Percentiles rank a stretch among this genome's conserved stretches.
Evolutionary conservation across 2,888 invertebrate genomes (phyloP).

Genomic region (Oligia fasciuncula): DNA sequence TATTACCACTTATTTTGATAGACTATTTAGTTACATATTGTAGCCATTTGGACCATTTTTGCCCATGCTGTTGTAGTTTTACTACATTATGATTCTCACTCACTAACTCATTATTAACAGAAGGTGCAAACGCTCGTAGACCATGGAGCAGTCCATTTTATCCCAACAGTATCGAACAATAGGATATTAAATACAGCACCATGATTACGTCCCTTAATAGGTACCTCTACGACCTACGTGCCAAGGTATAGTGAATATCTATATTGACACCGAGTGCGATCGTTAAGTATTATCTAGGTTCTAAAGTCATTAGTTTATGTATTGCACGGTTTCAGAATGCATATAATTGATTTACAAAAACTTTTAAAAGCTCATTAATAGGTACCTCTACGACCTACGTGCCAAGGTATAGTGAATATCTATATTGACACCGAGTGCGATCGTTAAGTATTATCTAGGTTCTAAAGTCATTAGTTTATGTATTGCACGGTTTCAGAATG

Average conservation of each 20-base stretch:
- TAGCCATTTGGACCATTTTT: background rate
- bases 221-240: too few species aligned
- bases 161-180: background rate
- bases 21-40: background rate
- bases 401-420: too few species aligned
- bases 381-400: too few species aligned
- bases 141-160: background rate
- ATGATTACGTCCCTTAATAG: background rate
- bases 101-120: background rate
- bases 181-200: background rate
- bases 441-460: background rate
- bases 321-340: constrained; percentile 4
- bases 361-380: background rate
- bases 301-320: constrained; percentile 27
- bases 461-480: constrained; percentile 27
- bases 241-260: background rate
- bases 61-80: background rate
- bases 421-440: background rate
- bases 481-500: constrained; percentile 8
- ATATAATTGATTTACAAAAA: background rate
- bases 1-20: background rate
- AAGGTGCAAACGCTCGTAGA: background rate
- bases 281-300: background rate
- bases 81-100: background rate
- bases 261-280: background rate